Evolutionary conservation across 2,888 invertebrate species (phyloP).

Genomic region (Herminia tarsipennalis): DNA sequence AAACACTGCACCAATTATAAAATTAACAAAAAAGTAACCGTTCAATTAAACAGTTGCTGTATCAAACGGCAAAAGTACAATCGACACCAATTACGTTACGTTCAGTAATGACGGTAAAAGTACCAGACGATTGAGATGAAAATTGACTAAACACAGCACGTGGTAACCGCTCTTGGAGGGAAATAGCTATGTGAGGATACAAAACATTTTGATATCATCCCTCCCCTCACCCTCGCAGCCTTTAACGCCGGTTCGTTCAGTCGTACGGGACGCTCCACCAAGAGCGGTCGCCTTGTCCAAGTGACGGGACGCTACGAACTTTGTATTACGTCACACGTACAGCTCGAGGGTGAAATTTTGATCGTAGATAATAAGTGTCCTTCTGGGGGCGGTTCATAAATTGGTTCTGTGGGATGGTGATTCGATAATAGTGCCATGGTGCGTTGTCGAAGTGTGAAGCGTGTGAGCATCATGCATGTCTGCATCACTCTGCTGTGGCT

Average conservation of each 20-base stretch:
- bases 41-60: constrained; percentile 52
- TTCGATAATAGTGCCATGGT: constrained; percentile 76
- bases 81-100: constrained; percentile 66
- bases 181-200: constrained; percentile 73
- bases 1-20: constrained; percentile 7
- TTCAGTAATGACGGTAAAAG: constrained; percentile 75
- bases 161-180: constrained; percentile 67
- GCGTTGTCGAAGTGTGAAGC: constrained; percentile 67
- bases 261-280: constrained; percentile 60
- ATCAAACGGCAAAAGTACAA: constrained; percentile 63
- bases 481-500: constrained; percentile 72
- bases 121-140: constrained; percentile 66
- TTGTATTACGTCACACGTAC: constrained; percentile 75
- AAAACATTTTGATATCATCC: constrained; percentile 74
- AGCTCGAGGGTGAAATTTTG: constrained; percentile 61
- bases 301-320: constrained; percentile 46
- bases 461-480: constrained; percentile 66
- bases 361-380: constrained; percentile 54
- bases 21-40: constrained; percentile 37
- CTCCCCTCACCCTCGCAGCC: constrained; percentile 58
- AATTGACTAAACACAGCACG: constrained; percentile 78
- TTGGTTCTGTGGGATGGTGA: constrained; percentile 74
- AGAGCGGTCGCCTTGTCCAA: constrained; percentile 54
- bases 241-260: constrained; percentile 60
- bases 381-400: constrained; percentile 46